Base-by-base conservation (phyloP, 2,888 invertebrate genomes). In the Cerastis rubricosa region DNA sequence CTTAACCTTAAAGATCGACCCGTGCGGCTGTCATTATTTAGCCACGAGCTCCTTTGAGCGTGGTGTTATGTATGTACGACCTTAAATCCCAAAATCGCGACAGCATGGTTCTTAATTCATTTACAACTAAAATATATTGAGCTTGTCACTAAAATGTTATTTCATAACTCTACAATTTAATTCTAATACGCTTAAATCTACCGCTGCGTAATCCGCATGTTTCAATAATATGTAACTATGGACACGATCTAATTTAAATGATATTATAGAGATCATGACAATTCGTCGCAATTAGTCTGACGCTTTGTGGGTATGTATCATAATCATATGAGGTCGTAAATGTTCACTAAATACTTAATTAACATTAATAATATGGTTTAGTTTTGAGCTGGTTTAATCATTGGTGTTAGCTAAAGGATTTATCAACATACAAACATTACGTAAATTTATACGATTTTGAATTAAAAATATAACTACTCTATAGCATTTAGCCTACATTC, bases 231-330 rank as follows among this genome's bases (percentile, higher is more conserved):
- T 73, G 22, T 35, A 35, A 1, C 35, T 22, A 47, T 29, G 64
- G 47, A 59, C 29, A 57, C 71, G 64, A 78, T 64, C 9, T 82
- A 80, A 82, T 82, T 71, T 71, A 78, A 69, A 61, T n/a, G 61
- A 63, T 63, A 51, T 78, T 80, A 80, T 40, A 71, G 45, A 63
- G 63, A 74, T 66, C 54, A 79, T 68, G 71, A 67, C 51, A 59
- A 72, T 84, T 75, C 69, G 35, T 70, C 54, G 61, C 14, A 70
- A 73, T 69, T 63, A 65, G 66, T 54, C 9, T 19, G n/a, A 43
- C 75, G 45, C 71, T 63, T 22, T n/a, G 54, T 29, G 14, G 40
- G 12, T 54, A 43, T 61, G 1, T 43, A n/a, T 35, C 64, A 59
- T 80, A 51, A 79, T 59, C 8, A 66, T n/a, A n/a, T 73, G 65